Conservation (phyloP, 2,797 vertebrate species). For the Falco cherrug region DNA sequence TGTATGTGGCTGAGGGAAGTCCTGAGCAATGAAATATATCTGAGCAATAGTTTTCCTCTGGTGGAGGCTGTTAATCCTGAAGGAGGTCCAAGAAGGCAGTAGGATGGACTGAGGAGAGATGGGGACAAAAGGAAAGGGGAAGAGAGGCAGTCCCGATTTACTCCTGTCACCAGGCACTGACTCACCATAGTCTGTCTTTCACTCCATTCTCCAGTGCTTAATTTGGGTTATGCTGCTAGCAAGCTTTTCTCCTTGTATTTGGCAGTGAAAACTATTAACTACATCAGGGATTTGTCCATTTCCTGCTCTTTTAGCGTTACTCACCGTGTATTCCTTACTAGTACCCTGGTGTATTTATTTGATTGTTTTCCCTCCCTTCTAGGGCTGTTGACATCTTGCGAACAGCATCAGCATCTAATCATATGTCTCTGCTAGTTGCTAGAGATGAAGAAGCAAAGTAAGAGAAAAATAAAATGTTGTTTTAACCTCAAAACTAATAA, state of each 20-base stretch:
- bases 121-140: neutral
- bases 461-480: neutral
- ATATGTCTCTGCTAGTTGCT: conserved; percentile 84
- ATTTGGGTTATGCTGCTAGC: neutral
- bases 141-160: neutral
- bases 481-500: neutral
- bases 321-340: neutral
- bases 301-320: neutral
- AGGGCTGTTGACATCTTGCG: conserved; percentile 88
- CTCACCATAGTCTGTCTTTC: neutral
- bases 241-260: neutral
- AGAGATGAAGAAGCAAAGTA: conserved; percentile 87
- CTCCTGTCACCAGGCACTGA: neutral
- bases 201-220: neutral
- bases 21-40: neutral
- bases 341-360: neutral
- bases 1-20: neutral
- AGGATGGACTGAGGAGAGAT: neutral
- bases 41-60: neutral
- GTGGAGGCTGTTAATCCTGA: neutral
- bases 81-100: neutral
- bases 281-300: neutral
- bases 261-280: neutral
- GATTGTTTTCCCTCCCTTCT: neutral
- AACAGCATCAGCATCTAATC: conserved; percentile 84